phyloP scores from a whole-genome alignment of 2,113 vertebrate genomes.

The Daboia siamensis region DNA sequence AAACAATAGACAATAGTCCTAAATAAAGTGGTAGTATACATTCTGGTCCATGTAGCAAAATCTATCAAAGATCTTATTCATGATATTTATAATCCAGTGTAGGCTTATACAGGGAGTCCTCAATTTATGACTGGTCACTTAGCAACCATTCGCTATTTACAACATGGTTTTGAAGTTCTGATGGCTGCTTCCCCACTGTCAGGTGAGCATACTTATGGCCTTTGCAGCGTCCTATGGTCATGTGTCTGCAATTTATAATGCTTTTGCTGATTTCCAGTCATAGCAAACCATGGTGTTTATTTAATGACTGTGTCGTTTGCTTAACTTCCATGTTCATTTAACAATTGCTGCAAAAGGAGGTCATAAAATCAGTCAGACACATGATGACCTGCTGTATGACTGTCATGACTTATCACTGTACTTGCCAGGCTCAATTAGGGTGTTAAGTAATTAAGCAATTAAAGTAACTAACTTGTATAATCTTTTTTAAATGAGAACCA shows the following conservation, averaged over 20 bases:
- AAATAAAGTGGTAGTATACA: not conserved
- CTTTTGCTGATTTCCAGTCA: not conserved
- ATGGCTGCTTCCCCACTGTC: not conserved
- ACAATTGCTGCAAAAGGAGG: not conserved
- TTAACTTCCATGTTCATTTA: not conserved
- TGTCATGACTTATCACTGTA: not conserved
- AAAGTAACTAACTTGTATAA: not conserved
- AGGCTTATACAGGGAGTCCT: not conserved
- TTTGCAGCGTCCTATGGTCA: not conserved
- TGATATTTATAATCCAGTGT: not conserved
- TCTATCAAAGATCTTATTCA: not conserved
- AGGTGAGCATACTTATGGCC: not conserved
- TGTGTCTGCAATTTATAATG: not conserved
- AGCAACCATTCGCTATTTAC: not conserved
- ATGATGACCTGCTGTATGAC: not conserved
- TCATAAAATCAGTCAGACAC: not conserved
- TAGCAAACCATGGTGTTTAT: not conserved
- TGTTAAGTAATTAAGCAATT: not conserved
- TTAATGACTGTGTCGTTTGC: not conserved
- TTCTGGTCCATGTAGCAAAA: not conserved
- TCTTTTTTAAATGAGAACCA: not conserved
- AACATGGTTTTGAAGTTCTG: not conserved
- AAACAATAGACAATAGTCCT: not conserved
- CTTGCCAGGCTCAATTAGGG: not conserved
- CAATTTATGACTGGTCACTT: not conserved